Evolutionary conservation across 2,888 invertebrate species (phyloP), one percentile per base, ranked within the genome.

Genomic region (Luffia ferchaultella): DNA sequence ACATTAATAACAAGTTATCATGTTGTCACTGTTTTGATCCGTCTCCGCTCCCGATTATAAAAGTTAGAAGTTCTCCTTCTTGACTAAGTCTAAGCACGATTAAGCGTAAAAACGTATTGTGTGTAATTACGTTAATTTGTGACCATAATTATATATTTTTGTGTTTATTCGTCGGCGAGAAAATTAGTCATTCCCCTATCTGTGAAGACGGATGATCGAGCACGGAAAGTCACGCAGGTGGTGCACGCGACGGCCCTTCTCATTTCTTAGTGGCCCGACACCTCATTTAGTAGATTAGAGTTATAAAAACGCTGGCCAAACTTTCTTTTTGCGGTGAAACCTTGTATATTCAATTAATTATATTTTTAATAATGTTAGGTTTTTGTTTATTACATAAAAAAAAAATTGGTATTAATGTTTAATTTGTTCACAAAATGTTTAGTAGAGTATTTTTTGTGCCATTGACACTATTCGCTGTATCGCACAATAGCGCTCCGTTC

Each of bases 221-320:
- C 30, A 15, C 16, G 18, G 46, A 9, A 20, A 46, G 16, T 20
- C 20, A 16, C 20, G 30, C 20, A 46, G 30, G 20, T 19, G 16
- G 20, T n/a, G 20, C 30, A 46, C 16, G 20, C 16, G 30, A 46
- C 30, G 20, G 16, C 20, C 18, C 18, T 16, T 19, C n/a, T 19
- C 20, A n/a, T 2, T 16, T 16, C 20, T 19, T 46, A 46, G 20
- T 16, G 16, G 20, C 15, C 68, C 69, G 69, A 73, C 70, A 69
- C 68, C 66, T 65, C 58, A 63, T 61, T 45, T 42, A 62, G 62
- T 70, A 68, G 69, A 74, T 72, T 67, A 67, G 56, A 54, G 53
- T 63, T 68, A 67, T 73, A 71, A 73, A 74, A 73, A 73, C 71
- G 64, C 67, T 63, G 56, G 60, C 62, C 68, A 60, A 61, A 67